Evolutionary conservation across 2,797 vertebrate species (phyloP).

Genomic region (Sarcophilus harrisii): DNA sequence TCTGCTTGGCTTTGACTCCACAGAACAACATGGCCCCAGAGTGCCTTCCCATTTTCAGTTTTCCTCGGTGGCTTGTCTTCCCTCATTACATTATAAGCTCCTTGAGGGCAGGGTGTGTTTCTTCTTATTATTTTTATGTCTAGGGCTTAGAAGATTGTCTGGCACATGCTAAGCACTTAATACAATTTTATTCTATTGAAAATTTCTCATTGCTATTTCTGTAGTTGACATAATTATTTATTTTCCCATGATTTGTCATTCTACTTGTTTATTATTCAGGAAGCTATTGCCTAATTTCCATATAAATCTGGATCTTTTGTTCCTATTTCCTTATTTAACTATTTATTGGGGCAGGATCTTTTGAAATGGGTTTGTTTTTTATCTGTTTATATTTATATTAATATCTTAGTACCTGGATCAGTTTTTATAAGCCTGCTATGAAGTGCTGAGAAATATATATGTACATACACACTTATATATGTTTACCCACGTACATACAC

Average conservation of each 20-base stretch:
- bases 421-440: background rate
- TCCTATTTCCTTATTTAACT: background rate
- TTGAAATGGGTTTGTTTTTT: background rate
- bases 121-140: too few relatives aligned
- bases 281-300: background rate
- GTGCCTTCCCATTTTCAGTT: background rate
- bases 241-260: background rate
- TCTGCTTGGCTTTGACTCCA: background rate
- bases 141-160: background rate
- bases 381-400: background rate
- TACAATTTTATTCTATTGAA: background rate
- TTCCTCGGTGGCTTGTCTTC: background rate
- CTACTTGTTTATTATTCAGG: background rate
- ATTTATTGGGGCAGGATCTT: background rate
- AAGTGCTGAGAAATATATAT: background rate
- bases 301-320: background rate
- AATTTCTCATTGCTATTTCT: background rate
- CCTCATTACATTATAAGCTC: background rate
- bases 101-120: background rate
- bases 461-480: too few relatives aligned
- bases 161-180: background rate
- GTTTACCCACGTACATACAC: too few relatives aligned
- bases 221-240: background rate
- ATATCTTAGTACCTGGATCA: background rate
- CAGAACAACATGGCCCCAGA: background rate